phyloP scores from a whole-genome alignment of 2,113 vertebrate genomes.

The Anseranas semipalmata region DNA sequence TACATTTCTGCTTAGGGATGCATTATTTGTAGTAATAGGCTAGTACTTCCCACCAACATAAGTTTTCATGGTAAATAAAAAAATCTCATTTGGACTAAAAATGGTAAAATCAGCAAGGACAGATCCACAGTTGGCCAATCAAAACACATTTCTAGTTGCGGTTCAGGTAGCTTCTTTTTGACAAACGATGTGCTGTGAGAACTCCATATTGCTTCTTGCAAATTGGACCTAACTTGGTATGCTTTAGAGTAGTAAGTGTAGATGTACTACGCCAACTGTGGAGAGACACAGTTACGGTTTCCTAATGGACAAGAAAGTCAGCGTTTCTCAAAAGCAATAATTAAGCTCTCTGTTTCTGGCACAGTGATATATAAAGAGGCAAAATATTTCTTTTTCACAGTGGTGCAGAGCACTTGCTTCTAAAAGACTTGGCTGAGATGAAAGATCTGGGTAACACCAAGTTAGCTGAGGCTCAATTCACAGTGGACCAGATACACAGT shows the following conservation, averaged over 20 bases:
- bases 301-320: not conserved
- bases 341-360: too few relatives aligned
- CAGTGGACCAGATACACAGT: not conserved
- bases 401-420: not conserved
- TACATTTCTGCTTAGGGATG: not conserved
- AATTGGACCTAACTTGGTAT: not conserved
- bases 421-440: not conserved
- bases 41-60: not conserved
- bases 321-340: not conserved
- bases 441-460: not conserved
- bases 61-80: not conserved
- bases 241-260: not conserved
- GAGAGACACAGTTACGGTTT: not conserved
- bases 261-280: not conserved
- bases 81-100: not conserved
- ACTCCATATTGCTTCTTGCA: not conserved
- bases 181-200: not conserved
- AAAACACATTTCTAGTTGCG: not conserved
- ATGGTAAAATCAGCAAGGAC: not conserved
- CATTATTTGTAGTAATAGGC: not conserved
- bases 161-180: not conserved
- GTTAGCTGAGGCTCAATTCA: not conserved
- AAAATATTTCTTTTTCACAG: not conserved
- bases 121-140: not conserved
- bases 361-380: not conserved